phyloP scores from a whole-genome alignment of 1,140 invertebrate species.

The Brachionus angularis region DNA sequence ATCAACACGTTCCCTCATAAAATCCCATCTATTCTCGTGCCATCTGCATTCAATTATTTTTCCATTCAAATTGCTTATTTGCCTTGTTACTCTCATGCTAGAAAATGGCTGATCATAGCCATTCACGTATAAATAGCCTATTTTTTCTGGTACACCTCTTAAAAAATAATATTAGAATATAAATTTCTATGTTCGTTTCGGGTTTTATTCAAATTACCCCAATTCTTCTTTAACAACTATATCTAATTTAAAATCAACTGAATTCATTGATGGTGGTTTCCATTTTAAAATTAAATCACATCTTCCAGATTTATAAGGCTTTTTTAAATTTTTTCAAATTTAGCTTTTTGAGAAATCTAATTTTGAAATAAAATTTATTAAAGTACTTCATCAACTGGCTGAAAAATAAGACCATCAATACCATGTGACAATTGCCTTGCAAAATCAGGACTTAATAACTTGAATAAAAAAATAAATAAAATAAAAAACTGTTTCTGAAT shows the following conservation, averaged over 20 bases:
- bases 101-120: constrained; percentile 66
- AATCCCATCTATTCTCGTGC: constrained; percentile 73
- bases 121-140: constrained; percentile 76
- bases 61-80: constrained; percentile 72
- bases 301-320: constrained; percentile 76
- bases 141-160: constrained; percentile 69
- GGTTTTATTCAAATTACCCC: too few relatives aligned
- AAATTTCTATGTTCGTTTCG: not conserved
- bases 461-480: not conserved
- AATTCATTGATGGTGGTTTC: constrained; percentile 89
- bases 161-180: constrained; percentile 46
- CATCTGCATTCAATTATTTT: constrained; percentile 88
- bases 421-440: constrained; percentile 78
- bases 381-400: constrained; percentile 72
- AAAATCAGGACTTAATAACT: constrained; percentile 79
- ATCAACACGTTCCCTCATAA: constrained; percentile 91
- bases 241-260: constrained; percentile 87
- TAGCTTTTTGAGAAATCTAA: not conserved
- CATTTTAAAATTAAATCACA: constrained; percentile 87
- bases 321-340: constrained; percentile 52
- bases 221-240: constrained; percentile 65
- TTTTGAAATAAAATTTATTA: not conserved
- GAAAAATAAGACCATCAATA: constrained; percentile 95
- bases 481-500: too few relatives aligned
- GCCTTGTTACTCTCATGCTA: constrained; percentile 71